Percentiles rank a stretch among this genome's conserved stretches.
phyloP scores from a whole-genome alignment of 2,888 invertebrate genomes.

The Augiades crinisus region DNA sequence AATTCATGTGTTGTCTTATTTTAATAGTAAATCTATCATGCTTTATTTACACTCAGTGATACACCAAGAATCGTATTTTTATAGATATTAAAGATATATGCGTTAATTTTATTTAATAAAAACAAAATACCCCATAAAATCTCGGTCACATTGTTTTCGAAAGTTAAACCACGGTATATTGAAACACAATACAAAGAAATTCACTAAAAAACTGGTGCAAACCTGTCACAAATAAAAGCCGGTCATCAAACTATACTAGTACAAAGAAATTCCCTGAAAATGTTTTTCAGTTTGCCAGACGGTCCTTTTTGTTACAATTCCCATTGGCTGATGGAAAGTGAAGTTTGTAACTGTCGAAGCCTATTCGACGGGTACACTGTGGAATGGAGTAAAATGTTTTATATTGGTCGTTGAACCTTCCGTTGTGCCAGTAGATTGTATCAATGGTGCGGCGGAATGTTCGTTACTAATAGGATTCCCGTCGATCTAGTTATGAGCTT shows the following conservation, averaged over 20 bases:
- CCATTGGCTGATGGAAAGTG: background rate
- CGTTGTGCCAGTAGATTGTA: background rate
- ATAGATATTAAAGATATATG: too few species aligned
- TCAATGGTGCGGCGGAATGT: too few species aligned
- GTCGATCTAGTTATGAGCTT: too few species aligned
- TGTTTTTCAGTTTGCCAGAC: background rate
- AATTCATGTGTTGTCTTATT: too few species aligned
- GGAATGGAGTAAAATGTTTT: background rate
- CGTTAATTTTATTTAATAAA: too few species aligned
- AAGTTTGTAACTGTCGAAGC: conserved; percentile 1
- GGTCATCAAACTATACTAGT: background rate
- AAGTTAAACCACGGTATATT: too few species aligned
- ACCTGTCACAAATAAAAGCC: conserved; percentile 5
- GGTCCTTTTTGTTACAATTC: background rate
- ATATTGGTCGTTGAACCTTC: background rate
- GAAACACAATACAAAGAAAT: background rate
- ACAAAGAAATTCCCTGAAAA: background rate
- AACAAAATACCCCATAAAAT: too few species aligned
- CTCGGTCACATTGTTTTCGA: too few species aligned
- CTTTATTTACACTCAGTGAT: too few species aligned
- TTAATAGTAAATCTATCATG: too few species aligned
- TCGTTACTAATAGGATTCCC: too few species aligned
- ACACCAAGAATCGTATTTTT: too few species aligned
- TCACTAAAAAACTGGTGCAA: background rate
- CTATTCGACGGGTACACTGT: background rate